Evolutionary conservation across 2,797 vertebrate species (phyloP).

Genomic region (Falco cherrug): DNA sequence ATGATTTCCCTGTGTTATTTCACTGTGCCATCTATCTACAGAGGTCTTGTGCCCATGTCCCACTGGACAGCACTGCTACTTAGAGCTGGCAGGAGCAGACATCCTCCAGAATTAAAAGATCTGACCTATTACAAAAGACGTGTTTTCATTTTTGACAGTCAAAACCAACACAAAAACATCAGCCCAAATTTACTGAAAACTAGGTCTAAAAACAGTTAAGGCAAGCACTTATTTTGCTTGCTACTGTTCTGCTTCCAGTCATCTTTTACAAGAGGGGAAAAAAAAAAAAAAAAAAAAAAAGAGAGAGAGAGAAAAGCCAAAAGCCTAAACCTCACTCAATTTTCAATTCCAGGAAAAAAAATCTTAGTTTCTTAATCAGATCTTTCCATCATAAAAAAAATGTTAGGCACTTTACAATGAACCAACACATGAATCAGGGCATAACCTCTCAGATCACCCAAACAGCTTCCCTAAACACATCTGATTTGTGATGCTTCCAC

Average conservation of each 20-base stretch:
- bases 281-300: accelerated
- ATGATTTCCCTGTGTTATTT: neutral
- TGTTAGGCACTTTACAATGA: neutral
- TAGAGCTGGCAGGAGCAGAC: neutral
- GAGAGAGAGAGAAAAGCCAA: neutral
- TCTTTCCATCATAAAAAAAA: neutral
- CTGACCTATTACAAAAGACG: neutral
- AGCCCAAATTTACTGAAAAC: neutral
- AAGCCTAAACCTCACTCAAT: neutral
- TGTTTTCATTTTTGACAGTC: neutral
- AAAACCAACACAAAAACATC: neutral
- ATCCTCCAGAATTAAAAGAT: neutral
- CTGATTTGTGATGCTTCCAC: neutral
- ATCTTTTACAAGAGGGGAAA: neutral
- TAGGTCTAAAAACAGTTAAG: neutral
- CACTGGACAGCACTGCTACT: neutral
- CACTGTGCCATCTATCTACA: neutral
- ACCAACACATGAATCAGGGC: neutral
- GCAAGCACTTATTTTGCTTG: neutral
- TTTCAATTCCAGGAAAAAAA: neutral
- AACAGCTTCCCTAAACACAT: neutral
- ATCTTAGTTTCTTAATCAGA: neutral
- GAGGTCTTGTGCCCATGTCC: accelerated
- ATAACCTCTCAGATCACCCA: neutral
- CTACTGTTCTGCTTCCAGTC: neutral